These are phyloP conservation scores for Mormyrus hasselquistii DNA, from an alignment of 2,797 vertebrate species.

Conservation along the genomic window DNA sequence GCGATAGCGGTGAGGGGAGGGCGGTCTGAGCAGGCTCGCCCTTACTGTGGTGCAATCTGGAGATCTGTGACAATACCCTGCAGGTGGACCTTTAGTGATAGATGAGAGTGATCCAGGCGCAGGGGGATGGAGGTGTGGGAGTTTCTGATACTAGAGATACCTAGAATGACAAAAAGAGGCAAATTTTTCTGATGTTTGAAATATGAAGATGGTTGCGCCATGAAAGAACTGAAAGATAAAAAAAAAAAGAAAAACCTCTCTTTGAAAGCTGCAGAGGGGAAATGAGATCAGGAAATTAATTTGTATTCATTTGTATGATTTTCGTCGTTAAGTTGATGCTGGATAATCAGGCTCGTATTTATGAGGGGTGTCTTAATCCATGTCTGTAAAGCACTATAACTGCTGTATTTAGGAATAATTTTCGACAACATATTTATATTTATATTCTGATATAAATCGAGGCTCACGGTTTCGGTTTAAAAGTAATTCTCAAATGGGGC, in stretches of 20 bases:
- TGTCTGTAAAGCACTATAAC: not conserved
- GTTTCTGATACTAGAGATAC: not conserved
- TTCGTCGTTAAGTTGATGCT: not conserved
- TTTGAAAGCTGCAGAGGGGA: not conserved
- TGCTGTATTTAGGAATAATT: not conserved
- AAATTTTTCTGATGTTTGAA: not conserved
- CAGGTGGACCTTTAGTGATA: not conserved
- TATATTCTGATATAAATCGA: not conserved
- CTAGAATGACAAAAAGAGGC: not conserved
- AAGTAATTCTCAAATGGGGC: not conserved
- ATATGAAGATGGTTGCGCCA: not conserved
- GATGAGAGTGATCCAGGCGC: not conserved
- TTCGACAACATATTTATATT: not conserved
- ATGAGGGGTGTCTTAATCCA: not conserved
- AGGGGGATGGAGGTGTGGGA: not conserved
- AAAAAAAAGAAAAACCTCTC: not conserved
- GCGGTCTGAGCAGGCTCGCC: not conserved
- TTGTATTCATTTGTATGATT: not conserved
- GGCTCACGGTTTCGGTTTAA: not conserved
- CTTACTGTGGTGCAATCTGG: constrained; percentile 11
- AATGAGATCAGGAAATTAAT: not conserved
- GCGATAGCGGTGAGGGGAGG: not conserved
- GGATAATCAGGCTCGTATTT: not conserved
- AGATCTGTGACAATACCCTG: not conserved
- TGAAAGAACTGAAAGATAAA: not conserved